phyloP scores from a whole-genome alignment of 2,797 vertebrate species.

The Clamator glandarius region DNA sequence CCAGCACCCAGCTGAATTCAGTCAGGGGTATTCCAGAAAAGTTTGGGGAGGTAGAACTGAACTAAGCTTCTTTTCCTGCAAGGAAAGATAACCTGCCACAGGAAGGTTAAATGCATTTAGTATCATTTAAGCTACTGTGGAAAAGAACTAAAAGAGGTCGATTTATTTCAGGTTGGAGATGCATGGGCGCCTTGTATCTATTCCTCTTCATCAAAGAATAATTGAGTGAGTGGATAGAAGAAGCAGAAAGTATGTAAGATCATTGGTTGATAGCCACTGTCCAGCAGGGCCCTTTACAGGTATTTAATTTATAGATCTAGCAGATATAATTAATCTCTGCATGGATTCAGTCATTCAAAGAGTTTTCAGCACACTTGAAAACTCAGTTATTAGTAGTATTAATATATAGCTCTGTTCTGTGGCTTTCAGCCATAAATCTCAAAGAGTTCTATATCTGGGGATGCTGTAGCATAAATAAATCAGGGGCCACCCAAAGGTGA shows the following conservation, averaged over 20 bases:
- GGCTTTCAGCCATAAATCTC: not conserved
- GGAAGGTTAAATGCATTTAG: not conserved
- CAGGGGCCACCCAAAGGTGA: not conserved
- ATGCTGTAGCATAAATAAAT: not conserved
- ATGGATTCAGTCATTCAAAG: not conserved
- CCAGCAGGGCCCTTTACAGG: not conserved
- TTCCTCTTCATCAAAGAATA: slow-evolving; percentile 8
- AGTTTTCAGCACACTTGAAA: not conserved
- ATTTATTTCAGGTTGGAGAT: not conserved
- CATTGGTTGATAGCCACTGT: not conserved
- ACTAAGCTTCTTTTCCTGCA: not conserved
- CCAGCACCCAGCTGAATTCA: not conserved
- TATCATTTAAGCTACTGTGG: not conserved
- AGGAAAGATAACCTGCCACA: not conserved
- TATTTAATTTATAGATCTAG: not conserved
- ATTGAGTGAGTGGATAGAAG: not conserved
- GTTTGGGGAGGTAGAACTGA: not conserved
- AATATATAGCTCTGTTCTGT: not conserved
- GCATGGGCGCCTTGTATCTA: not conserved
- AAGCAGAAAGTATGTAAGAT: not conserved
- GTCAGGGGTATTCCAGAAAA: not conserved
- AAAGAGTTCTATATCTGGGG: not conserved
- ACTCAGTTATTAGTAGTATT: not conserved
- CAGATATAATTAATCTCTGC: not conserved
- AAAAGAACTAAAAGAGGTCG: not conserved